Evolutionary conservation across 1,140 invertebrate genomes (phyloP), one percentile per base, ranked within the genome.

Genomic region (Drosophila neocordata): DNA sequence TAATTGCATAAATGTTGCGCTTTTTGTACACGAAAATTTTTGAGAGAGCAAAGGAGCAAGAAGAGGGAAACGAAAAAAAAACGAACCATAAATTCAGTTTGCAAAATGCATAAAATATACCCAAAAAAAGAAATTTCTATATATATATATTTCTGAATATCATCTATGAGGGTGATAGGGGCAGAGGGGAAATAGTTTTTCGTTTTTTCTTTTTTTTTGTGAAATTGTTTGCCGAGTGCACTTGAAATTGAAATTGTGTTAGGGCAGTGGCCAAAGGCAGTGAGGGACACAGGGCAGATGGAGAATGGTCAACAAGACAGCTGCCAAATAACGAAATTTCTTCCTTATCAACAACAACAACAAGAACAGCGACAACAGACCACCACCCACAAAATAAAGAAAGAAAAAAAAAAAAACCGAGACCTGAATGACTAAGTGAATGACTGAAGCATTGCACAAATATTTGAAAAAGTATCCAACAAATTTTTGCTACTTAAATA

Each of bases 1-100:
- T 87, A 87, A 87, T 87, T 87, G 82, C 82, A 87, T 87, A 87
- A 87, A 87, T 87, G 82, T 87, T 87, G 82, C 82, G 79, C 82
- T 87, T 87, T 87, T 87, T 87, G 74, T 82, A 70, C 68, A 76
- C 75, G 73, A 77, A 75, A 72, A 77, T 85, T 79, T 68, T 68
- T 58, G 52, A 57, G 68, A 60, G 65, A 64, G 62, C 58, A 38
- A 15, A 65, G 57, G 44, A 55, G 55, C 18, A 34, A 24, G 22
- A 24, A 24, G 22, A 24, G 22, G 4, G 4, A 4, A 24, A 4
- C 2, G 22, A n/a, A 6, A 18, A 35, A 53, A 53, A 75, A 69
- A 77, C 67, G 27, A 79, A 59, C 66, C 82, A 87, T 85, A 87
- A 81, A 87, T 87, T 87, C 61, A 63, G 57, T 69, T 84, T 79